phyloP scores from a whole-genome alignment of 1,140 invertebrate species.

The Drosophila pallidifrons region DNA sequence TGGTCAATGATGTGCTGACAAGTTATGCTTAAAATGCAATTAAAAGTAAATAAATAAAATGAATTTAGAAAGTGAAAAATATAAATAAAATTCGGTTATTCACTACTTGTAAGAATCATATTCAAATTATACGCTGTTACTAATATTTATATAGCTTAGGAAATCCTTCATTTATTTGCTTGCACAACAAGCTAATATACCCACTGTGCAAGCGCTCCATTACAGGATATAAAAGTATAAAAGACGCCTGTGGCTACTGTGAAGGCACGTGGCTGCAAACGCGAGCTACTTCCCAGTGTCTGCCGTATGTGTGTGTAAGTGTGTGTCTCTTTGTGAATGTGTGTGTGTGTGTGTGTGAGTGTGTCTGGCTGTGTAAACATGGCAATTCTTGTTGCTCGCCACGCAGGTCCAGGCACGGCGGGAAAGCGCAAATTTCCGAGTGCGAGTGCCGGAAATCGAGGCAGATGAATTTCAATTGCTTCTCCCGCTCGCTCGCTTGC shows the following conservation, averaged over 20 bases:
- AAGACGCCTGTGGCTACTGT: slow-evolving; percentile 38
- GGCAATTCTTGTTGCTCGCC: slow-evolving; percentile 52
- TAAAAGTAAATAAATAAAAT: not conserved
- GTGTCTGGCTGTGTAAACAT: slow-evolving; percentile 49
- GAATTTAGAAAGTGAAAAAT: too few species aligned
- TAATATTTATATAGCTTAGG: too few species aligned
- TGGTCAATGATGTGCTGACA: not conserved
- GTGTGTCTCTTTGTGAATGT: not conserved
- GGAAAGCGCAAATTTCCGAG: slow-evolving; percentile 56
- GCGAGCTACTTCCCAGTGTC: slow-evolving; percentile 38
- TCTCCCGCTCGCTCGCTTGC: not conserved
- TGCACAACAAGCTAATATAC: slow-evolving; percentile 8
- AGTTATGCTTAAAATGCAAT: not conserved
- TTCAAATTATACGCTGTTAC: too few species aligned
- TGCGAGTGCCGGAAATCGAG: slow-evolving; percentile 66
- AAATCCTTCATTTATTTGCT: too few species aligned
- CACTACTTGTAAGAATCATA: too few species aligned
- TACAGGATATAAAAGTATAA: slow-evolving; percentile 34
- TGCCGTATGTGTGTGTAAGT: not conserved
- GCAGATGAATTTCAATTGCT: slow-evolving; percentile 78
- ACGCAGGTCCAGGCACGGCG: slow-evolving; percentile 26
- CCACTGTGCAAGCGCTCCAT: not conserved
- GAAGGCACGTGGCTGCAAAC: slow-evolving; percentile 67
- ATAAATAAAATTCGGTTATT: too few species aligned
- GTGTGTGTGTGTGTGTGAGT: not conserved